Conservation (phyloP, 2,797 vertebrate species). For the Odontamblyopus rebecca region DNA sequence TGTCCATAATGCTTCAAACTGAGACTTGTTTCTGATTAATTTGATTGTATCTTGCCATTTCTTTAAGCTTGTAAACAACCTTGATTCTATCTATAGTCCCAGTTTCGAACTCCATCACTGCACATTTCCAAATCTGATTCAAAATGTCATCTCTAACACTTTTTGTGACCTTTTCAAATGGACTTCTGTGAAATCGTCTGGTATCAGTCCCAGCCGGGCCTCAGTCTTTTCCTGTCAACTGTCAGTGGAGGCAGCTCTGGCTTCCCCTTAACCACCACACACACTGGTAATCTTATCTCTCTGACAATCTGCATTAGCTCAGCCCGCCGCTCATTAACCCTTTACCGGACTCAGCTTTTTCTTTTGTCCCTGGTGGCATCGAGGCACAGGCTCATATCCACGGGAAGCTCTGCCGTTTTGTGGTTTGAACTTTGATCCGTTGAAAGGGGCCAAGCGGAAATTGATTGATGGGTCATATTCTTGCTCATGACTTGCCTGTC, state of each 20-base stretch:
- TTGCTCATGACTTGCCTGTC: conserved; percentile 37
- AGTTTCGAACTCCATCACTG: not conserved
- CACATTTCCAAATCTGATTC: not conserved
- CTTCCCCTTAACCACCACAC: conserved; percentile 55
- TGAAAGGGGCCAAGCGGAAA: conserved; percentile 17
- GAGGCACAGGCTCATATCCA: conserved; percentile 3
- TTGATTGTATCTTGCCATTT: not conserved
- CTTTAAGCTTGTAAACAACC: not conserved
- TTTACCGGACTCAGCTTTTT: conserved; percentile 12
- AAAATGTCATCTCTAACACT: not conserved
- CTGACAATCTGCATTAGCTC: conserved; percentile 66
- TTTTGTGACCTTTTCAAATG: conserved; percentile 1
- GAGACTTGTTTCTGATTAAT: not conserved
- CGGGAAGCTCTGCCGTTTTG: conserved; percentile 25
- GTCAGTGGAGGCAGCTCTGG: conserved; percentile 55
- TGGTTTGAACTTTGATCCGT: conserved; percentile 25
- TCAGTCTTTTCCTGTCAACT: conserved; percentile 58
- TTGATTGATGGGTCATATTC: conserved; percentile 40
- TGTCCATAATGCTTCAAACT: not conserved
- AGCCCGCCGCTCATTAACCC: conserved; percentile 50
- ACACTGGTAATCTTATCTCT: conserved; percentile 72
- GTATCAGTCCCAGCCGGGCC: conserved; percentile 31
- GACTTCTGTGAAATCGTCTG: not conserved
- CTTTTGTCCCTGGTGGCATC: conserved; percentile 5
- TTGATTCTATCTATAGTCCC: not conserved